Evolutionary conservation across 2,797 vertebrate genomes (phyloP).

Genomic region (Chelonia mydas): DNA sequence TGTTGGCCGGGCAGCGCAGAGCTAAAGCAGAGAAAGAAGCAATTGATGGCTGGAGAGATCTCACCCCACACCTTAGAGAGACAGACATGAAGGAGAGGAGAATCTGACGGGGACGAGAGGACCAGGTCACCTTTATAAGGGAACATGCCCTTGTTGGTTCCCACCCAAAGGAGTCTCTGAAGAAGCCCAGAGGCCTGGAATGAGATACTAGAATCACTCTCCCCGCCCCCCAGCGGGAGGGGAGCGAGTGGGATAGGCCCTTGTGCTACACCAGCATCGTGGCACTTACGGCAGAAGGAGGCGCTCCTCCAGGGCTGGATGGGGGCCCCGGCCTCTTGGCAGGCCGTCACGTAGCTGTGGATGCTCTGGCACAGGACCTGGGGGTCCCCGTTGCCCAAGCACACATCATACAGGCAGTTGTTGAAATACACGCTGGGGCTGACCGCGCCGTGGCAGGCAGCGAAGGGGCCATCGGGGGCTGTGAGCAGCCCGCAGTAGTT

Average conservation of each 20-base stretch:
- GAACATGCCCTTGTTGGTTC: not conserved
- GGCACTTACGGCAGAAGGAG: slow-evolving; percentile 77
- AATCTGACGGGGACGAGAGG: not conserved
- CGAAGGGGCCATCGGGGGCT: slow-evolving; percentile 54
- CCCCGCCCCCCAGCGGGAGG: too few relatives aligned
- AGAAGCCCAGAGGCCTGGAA: not conserved
- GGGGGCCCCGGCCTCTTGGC: slow-evolving; percentile 56
- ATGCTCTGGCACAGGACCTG: slow-evolving; percentile 27
- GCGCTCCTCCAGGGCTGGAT: slow-evolving; percentile 70
- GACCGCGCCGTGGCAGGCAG: slow-evolving; percentile 34
- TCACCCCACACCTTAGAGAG: not conserved
- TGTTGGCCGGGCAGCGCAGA: slow-evolving; percentile 79
- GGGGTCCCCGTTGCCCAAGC: slow-evolving; percentile 17
- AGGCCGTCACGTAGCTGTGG: slow-evolving; percentile 70
- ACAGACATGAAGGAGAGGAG: not conserved
- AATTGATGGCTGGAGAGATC: not conserved
- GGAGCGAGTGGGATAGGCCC: not conserved
- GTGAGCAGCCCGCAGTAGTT: slow-evolving; percentile 76
- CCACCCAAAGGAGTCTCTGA: not conserved
- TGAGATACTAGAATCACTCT: not conserved
- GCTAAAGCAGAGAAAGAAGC: slow-evolving; percentile 61
- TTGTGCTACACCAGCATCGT: not conserved
- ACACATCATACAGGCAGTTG: slow-evolving; percentile 75
- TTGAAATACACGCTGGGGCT: slow-evolving; percentile 41
- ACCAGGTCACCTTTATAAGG: not conserved